Evolutionary conservation across 2,113 vertebrate species (phyloP).

Genomic region (Paradoxurus hermaphroditus): DNA sequence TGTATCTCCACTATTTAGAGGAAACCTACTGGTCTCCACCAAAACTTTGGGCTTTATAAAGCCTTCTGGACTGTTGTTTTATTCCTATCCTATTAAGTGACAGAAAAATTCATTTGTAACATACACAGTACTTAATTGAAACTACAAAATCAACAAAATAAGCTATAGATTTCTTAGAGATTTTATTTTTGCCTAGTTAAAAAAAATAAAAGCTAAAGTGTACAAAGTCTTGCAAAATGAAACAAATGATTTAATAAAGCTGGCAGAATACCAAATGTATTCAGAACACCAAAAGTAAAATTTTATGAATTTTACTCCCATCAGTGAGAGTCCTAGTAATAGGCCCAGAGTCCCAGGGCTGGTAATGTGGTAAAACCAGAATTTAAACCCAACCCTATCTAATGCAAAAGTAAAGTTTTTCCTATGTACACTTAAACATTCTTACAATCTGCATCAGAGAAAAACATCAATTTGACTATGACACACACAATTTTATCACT

Average conservation of each 20-base stretch:
- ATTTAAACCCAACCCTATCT: background rate
- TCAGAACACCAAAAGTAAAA: background rate
- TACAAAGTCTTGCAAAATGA: background rate
- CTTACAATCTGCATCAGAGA: background rate
- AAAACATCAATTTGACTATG: background rate
- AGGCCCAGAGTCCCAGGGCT: background rate
- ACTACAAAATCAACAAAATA: background rate
- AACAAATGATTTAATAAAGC: background rate
- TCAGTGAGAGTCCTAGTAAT: background rate
- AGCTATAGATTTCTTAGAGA: background rate
- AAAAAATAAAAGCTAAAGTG: background rate
- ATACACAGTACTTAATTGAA: background rate
- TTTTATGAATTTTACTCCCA: background rate
- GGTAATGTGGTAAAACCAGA: background rate
- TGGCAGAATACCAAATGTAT: background rate
- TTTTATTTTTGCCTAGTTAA: background rate
- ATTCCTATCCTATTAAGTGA: background rate
- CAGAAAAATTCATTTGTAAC: background rate
- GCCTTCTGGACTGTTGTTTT: background rate
- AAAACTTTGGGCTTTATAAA: background rate
- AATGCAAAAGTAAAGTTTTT: background rate
- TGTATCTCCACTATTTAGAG: background rate
- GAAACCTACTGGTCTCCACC: background rate
- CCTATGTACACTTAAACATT: background rate
- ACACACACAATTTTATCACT: background rate